phyloP scores from a whole-genome alignment of 64 coral and sea anemone genomes.

The Cladopsammia gracilis region DNA sequence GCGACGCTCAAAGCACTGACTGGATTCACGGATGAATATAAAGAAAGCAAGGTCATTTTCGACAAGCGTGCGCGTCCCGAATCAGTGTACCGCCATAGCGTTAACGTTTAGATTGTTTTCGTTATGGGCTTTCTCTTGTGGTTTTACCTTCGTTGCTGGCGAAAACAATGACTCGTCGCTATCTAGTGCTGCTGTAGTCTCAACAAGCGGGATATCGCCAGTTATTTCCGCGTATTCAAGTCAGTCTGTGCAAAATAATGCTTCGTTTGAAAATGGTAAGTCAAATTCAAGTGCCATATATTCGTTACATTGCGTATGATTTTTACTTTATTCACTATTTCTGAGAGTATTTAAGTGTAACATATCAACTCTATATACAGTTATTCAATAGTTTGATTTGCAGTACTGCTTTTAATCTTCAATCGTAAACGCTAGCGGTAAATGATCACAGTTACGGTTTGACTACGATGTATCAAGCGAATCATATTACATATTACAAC shows the following conservation, averaged over 20 bases:
- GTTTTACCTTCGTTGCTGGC: constrained; percentile 14
- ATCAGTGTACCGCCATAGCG: neutral
- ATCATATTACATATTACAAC: too few species aligned
- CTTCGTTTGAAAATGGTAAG: constrained; percentile 27
- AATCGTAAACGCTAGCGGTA: too few species aligned
- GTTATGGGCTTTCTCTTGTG: constrained; percentile 27
- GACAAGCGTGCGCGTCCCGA: neutral
- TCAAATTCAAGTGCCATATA: too few species aligned
- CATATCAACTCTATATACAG: too few species aligned
- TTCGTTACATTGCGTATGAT: too few species aligned
- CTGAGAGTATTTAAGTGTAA: too few species aligned
- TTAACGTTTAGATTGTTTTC: constrained; percentile 11
- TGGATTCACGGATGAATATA: constrained; percentile 22
- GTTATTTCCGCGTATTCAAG: constrained; percentile 26
- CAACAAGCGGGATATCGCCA: neutral
- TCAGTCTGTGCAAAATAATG: neutral
- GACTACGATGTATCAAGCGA: too few species aligned
- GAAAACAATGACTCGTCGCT: neutral
- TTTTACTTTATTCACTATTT: too few species aligned
- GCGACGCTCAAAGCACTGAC: neutral
- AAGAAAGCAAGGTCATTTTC: constrained; percentile 25
- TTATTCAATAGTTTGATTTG: too few species aligned
- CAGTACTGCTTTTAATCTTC: too few species aligned
- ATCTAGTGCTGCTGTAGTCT: neutral
- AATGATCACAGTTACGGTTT: too few species aligned